phyloP scores from a whole-genome alignment of 2,888 invertebrate genomes.

The Ernsta delagoae region DNA sequence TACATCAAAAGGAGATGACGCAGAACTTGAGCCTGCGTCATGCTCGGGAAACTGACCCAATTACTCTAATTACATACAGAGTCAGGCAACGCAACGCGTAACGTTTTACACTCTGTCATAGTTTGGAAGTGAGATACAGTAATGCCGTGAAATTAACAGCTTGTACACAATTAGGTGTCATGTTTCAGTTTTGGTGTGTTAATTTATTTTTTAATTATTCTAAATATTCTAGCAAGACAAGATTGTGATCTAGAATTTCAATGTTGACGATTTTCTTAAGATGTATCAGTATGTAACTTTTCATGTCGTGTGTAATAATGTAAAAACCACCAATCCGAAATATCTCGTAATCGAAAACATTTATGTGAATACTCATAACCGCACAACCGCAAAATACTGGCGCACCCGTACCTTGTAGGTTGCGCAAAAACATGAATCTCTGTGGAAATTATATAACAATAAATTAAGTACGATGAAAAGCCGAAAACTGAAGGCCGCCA shows the following conservation, averaged over 20 bases:
- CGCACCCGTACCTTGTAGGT: constrained; percentile 11
- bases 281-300: no score
- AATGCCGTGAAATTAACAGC: neutral
- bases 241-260: no score
- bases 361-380: constrained; percentile 10
- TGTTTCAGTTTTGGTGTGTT: neutral
- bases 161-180: neutral
- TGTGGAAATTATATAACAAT: constrained; percentile 25
- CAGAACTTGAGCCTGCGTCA: constrained; percentile 49
- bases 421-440: constrained; percentile 12
- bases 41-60: constrained; percentile 56
- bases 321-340: neutral
- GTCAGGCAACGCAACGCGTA: constrained; percentile 46
- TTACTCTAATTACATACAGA: constrained; percentile 59
- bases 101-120: constrained; percentile 25
- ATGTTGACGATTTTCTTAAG: no score
- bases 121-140: neutral
- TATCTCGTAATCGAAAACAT: neutral
- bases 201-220: no score
- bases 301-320: no score
- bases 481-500: constrained; percentile 11
- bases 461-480: constrained; percentile 14
- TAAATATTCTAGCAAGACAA: no score
- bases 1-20: constrained; percentile 58
- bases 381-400: constrained; percentile 17